Evolutionary conservation across 2,888 invertebrate species (phyloP).

Genomic region (Mythimna impura): DNA sequence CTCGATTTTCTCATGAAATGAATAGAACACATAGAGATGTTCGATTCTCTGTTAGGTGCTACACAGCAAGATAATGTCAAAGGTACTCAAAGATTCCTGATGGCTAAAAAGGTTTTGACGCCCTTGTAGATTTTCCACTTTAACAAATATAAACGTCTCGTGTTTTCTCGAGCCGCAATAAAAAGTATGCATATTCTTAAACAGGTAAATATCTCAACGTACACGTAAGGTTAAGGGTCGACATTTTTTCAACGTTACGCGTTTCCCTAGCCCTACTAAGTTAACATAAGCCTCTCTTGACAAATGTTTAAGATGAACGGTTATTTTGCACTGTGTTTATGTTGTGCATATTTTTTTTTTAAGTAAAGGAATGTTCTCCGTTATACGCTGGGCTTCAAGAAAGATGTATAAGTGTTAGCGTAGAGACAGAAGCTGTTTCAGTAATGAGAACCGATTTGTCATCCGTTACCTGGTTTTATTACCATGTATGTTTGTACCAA

Average conservation of each 20-base stretch:
- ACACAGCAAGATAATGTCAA: constrained; percentile 9
- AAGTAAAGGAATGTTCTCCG: constrained; percentile 75
- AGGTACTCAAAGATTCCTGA: constrained; percentile 34
- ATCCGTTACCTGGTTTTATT: constrained; percentile 67
- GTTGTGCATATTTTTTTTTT: constrained; percentile 78
- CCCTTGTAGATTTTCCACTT: constrained; percentile 47
- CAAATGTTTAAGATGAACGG: constrained; percentile 90
- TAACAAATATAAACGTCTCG: constrained; percentile 60
- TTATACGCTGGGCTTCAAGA: constrained; percentile 72
- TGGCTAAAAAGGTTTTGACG: constrained; percentile 42
- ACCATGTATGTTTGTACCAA: constrained; percentile 44
- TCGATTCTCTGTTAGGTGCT: not conserved
- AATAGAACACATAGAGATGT: not conserved
- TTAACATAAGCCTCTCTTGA: constrained; percentile 88
- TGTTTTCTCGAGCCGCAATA: constrained; percentile 65
- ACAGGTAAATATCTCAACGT: constrained; percentile 78
- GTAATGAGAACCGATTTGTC: constrained; percentile 74
- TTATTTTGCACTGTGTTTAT: constrained; percentile 87
- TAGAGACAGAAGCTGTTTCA: constrained; percentile 68
- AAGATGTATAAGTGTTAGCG: constrained; percentile 73
- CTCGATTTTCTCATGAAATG: constrained; percentile 5
- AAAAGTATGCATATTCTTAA: constrained; percentile 73
- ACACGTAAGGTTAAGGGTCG: constrained; percentile 73
- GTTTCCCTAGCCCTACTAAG: constrained; percentile 85
- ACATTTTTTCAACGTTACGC: constrained; percentile 80